Evolutionary conservation across 2,113 vertebrate genomes (phyloP).

Genomic region (Prunella fulvescens): DNA sequence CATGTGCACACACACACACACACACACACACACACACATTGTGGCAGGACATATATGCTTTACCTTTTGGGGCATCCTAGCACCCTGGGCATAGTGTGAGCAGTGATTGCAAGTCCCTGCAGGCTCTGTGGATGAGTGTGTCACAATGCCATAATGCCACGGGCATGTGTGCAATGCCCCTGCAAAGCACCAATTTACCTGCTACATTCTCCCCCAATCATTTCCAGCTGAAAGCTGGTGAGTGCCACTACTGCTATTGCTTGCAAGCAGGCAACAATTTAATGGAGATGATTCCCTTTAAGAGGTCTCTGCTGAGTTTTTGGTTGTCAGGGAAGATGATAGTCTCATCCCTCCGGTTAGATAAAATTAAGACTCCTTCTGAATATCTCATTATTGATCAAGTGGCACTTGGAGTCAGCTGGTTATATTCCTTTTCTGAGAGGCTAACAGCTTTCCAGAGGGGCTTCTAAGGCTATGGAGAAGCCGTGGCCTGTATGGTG

Average conservation of each 20-base stretch:
- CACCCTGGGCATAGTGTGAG: not conserved
- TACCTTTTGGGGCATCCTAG: not conserved
- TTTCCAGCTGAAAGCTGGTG: constrained; percentile 55
- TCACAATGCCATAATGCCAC: not conserved
- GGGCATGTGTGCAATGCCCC: not conserved
- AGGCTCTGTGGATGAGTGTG: not conserved
- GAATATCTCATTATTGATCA: constrained; percentile 70
- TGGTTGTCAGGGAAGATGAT: constrained; percentile 66
- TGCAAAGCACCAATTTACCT: constrained; percentile 25
- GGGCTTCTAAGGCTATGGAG: not conserved
- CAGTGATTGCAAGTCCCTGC: not conserved
- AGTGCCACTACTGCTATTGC: constrained; percentile 42
- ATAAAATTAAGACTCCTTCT: constrained; percentile 69
- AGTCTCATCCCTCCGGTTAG: constrained; percentile 56
- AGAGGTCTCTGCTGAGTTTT: constrained; percentile 68
- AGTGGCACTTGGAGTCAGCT: constrained; percentile 65
- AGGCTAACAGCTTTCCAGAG: constrained; percentile 23
- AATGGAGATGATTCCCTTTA: constrained; percentile 66
- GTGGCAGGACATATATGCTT: not conserved
- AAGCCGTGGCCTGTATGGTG: not conserved
- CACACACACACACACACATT: not conserved
- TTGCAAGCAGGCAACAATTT: constrained; percentile 57
- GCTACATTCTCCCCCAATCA: not conserved
- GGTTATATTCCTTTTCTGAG: constrained; percentile 47
- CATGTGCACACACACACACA: rapidly evolving